phyloP scores from a whole-genome alignment of 2,113 vertebrate species.

The Serilophus lunatus region DNA sequence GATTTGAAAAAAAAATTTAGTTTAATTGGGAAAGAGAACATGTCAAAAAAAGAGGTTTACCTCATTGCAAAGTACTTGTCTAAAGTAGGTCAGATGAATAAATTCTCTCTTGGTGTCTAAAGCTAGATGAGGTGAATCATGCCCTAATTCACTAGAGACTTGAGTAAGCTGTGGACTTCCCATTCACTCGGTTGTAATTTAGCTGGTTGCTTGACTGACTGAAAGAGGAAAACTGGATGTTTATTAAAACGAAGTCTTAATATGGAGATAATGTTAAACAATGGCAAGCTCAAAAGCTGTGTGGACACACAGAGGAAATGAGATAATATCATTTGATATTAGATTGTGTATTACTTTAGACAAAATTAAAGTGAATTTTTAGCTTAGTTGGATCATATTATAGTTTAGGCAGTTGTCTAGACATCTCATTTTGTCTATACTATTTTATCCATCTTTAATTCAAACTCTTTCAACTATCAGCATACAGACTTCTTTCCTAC shows the following conservation, averaged over 20 bases:
- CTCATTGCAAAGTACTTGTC: background rate
- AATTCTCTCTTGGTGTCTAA: background rate
- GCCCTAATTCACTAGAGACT: background rate
- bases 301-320: background rate
- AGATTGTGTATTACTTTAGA: background rate
- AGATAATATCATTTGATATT: background rate
- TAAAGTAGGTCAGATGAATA: background rate
- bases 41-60: background rate
- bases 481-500: background rate
- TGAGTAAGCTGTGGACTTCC: background rate
- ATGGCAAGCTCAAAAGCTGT: background rate
- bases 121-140: background rate
- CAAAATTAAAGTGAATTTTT: background rate
- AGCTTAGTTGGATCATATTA: background rate
- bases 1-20: background rate
- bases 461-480: background rate
- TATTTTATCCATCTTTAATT: background rate
- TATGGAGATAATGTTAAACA: background rate
- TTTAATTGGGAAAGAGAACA: background rate
- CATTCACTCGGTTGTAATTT: background rate
- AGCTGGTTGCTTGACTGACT: background rate
- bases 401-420: background rate
- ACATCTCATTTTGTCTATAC: background rate
- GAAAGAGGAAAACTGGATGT: background rate
- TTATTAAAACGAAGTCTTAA: background rate